phyloP scores from a whole-genome alignment of 2,113 vertebrate species.

The Gymnobelideus leadbeateri region DNA sequence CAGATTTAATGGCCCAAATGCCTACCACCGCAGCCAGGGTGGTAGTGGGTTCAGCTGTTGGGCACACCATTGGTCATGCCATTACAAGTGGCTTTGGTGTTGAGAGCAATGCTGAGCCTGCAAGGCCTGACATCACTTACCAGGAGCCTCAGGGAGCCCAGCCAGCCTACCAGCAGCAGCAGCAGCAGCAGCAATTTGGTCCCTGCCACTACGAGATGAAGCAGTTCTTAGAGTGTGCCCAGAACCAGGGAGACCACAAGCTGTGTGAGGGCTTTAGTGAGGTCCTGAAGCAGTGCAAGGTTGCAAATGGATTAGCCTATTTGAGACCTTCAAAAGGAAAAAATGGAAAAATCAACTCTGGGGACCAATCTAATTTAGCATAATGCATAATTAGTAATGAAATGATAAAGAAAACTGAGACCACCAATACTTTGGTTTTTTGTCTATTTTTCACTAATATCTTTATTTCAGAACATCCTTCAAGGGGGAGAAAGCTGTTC shows the following conservation, averaged over 20 bases:
- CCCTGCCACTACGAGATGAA: slow-evolving; percentile 94
- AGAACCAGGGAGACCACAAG: slow-evolving; percentile 94
- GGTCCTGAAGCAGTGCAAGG: slow-evolving; percentile 94
- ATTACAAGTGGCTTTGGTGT: slow-evolving; percentile 92
- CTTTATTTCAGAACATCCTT: too few species aligned
- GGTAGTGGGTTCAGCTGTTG: slow-evolving; percentile 92
- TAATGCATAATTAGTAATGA: too few species aligned
- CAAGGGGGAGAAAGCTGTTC: too few species aligned
- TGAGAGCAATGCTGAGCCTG: slow-evolving; percentile 85
- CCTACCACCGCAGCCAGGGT: slow-evolving; percentile 91
- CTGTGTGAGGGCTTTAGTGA: slow-evolving; percentile 97
- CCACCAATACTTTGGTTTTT: too few species aligned
- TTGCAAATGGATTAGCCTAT: slow-evolving; percentile 93
- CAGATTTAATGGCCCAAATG: slow-evolving; percentile 95
- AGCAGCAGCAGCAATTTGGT: slow-evolving; percentile 81
- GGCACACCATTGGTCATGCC: slow-evolving; percentile 91
- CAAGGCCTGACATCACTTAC: slow-evolving; percentile 92
- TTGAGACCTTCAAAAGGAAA: too few species aligned
- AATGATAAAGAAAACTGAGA: too few species aligned
- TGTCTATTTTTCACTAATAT: too few species aligned
- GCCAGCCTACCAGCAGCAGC: slow-evolving; percentile 80
- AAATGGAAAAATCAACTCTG: too few species aligned
- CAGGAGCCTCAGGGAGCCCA: slow-evolving; percentile 90
- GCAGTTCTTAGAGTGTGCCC: slow-evolving; percentile 96
- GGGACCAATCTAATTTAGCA: too few species aligned